Conservation (phyloP, 2,797 vertebrate species). For the Graptemys geographica region DNA sequence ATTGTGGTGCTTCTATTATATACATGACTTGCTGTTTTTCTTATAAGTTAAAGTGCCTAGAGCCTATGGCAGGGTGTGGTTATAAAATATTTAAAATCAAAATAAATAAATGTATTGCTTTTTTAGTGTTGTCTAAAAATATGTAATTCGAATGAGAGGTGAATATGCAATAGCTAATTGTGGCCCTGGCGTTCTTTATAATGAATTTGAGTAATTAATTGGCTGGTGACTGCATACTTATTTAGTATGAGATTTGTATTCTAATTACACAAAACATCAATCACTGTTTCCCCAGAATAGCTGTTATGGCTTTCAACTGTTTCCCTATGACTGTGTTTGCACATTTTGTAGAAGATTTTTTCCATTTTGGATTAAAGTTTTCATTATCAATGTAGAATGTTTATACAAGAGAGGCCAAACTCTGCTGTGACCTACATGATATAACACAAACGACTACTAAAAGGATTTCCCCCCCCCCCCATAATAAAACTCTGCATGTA, state of each 20-base stretch:
- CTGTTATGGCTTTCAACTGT: slow-evolving; percentile 38
- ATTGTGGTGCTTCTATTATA: slow-evolving; percentile 24
- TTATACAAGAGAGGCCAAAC: slow-evolving; percentile 33
- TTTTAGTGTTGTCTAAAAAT: slow-evolving; percentile 39
- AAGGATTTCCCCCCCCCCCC: neutral
- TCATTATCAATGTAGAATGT: neutral
- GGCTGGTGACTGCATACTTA: slow-evolving; percentile 62
- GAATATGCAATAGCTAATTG: slow-evolving; percentile 57
- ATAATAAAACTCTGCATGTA: neutral
- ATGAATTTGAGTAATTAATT: slow-evolving; percentile 67
- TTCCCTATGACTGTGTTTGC: slow-evolving; percentile 37
- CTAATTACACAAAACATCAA: slow-evolving; percentile 64
- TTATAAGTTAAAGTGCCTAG: slow-evolving; percentile 24
- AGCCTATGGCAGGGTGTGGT: slow-evolving; percentile 13
- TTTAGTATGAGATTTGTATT: slow-evolving; percentile 68
- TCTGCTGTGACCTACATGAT: neutral
- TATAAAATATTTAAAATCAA: slow-evolving; percentile 65
- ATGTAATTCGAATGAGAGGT: slow-evolving; percentile 51
- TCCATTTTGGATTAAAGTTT: slow-evolving; percentile 7
- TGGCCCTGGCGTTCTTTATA: slow-evolving; percentile 51
- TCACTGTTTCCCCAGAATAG: slow-evolving; percentile 62
- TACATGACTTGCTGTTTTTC: slow-evolving; percentile 31
- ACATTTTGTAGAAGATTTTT: neutral
- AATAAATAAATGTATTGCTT: slow-evolving; percentile 58
- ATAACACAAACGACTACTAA: neutral